These are phyloP conservation scores for Papilio protenor DNA, from an alignment of 2,888 invertebrate genomes.

Conservation along the genomic window DNA sequence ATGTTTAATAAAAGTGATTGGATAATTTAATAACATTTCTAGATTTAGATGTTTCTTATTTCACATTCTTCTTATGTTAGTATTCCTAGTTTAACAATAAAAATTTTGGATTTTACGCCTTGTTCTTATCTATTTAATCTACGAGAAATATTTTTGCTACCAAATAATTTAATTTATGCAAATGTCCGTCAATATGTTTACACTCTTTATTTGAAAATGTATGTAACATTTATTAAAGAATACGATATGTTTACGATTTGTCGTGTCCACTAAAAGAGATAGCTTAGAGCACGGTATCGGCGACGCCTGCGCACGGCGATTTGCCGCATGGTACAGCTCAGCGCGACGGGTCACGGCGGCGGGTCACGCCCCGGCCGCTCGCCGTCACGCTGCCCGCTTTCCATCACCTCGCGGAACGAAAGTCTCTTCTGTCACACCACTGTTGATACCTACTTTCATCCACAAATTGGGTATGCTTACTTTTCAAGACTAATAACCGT, in stretches of 20 bases:
- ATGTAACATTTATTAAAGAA: not conserved
- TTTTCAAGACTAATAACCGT: not conserved
- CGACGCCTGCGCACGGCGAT: constrained; percentile 79
- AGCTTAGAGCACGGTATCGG: constrained; percentile 56
- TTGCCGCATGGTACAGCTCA: constrained; percentile 81
- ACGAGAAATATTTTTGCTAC: not conserved
- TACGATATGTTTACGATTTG: constrained; percentile 35
- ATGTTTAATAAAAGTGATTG: no score
- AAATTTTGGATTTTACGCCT: not conserved
- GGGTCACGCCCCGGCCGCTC: constrained; percentile 69
- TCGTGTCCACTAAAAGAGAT: constrained; percentile 50
- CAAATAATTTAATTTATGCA: not conserved
- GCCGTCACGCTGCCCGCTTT: constrained; percentile 62
- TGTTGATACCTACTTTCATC: constrained; percentile 38
- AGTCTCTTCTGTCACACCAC: constrained; percentile 54
- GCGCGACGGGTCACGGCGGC: constrained; percentile 72
- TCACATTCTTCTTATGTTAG: not conserved
- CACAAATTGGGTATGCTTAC: not conserved
- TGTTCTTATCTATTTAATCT: not conserved
- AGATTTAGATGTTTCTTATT: not conserved
- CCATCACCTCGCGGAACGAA: constrained; percentile 68
- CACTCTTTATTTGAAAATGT: not conserved
- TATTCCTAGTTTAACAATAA: not conserved
- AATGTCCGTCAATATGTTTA: not conserved
- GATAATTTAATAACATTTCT: not conserved